Percentiles rank a stretch among this genome's conserved stretches.
These are phyloP conservation scores for Panagrolaimus sp. DNA, from an alignment of 1,140 invertebrate species.

Conservation along the genomic window DNA sequence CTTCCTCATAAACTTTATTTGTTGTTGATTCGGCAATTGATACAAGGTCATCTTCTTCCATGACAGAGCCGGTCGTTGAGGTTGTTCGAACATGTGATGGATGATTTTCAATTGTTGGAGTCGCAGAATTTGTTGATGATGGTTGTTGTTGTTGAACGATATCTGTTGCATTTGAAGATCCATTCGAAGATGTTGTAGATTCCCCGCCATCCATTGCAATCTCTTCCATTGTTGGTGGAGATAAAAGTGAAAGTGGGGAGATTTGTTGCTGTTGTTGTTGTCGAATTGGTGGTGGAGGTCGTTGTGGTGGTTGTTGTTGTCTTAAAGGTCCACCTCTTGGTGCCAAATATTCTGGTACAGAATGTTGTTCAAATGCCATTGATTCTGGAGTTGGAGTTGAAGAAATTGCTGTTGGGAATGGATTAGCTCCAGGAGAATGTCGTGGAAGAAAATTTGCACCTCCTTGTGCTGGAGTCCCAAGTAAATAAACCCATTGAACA, in stretches of 20 bases:
- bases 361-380: not conserved
- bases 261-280: not conserved
- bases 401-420: not conserved
- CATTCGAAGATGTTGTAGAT: conserved; percentile 30
- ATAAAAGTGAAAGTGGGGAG: not conserved
- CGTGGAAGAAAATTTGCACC: not conserved
- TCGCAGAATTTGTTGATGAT: not conserved
- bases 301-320: too few species aligned
- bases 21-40: conserved; percentile 15
- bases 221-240: not conserved
- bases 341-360: not conserved
- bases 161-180: not conserved
- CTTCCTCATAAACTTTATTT: conserved; percentile 36
- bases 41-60: conserved; percentile 2
- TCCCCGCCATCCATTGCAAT: conserved; percentile 36
- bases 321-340: not conserved
- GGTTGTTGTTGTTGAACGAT: too few species aligned
- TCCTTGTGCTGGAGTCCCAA: conserved; percentile 18
- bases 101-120: not conserved
- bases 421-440: not conserved
- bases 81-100: not conserved
- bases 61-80: not conserved
- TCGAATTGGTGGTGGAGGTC: not conserved
- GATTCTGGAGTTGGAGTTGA: conserved; percentile 5
- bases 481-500: conserved; percentile 39